Conservation (phyloP, 2,888 invertebrate genomes). For the Cheilosia grossa region DNA sequence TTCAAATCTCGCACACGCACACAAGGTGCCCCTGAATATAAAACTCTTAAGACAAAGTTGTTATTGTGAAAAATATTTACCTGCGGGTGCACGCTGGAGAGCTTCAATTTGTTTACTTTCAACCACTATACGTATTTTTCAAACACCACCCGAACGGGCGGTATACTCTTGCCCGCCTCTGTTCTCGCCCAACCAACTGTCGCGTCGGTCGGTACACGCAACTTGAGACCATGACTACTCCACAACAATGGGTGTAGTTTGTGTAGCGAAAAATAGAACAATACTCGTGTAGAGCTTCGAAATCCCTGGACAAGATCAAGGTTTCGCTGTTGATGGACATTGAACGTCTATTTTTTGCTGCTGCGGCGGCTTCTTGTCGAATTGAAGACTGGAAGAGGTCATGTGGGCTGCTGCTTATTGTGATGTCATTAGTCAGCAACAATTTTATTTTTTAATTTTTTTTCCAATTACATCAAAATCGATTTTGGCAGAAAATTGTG, state of each 20-base stretch:
- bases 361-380: not conserved
- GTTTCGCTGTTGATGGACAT: slow-evolving; percentile 17
- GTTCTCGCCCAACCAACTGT: not conserved
- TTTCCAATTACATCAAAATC: not conserved
- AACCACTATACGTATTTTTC: not conserved
- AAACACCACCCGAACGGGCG: not conserved
- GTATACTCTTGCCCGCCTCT: not conserved
- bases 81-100: not conserved
- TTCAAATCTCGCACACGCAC: not conserved
- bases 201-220: not conserved
- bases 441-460: not conserved
- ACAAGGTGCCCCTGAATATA: not conserved
- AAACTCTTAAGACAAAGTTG: not conserved
- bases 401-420: not conserved
- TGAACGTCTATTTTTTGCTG: not conserved
- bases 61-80: slow-evolving; percentile 1
- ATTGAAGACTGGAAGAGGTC: slow-evolving; percentile 11
- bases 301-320: slow-evolving; percentile 10
- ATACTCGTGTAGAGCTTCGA: not conserved
- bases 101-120: slow-evolving; percentile 10
- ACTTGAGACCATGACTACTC: not conserved
- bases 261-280: not conserved
- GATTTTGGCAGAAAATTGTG: not conserved
- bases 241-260: not conserved
- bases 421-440: not conserved